A percentile compares a stretch with the other conserved stretches of the same genome.
Conservation (phyloP, 2,797 vertebrate genomes). For the Rhinoraja longicauda region DNA sequence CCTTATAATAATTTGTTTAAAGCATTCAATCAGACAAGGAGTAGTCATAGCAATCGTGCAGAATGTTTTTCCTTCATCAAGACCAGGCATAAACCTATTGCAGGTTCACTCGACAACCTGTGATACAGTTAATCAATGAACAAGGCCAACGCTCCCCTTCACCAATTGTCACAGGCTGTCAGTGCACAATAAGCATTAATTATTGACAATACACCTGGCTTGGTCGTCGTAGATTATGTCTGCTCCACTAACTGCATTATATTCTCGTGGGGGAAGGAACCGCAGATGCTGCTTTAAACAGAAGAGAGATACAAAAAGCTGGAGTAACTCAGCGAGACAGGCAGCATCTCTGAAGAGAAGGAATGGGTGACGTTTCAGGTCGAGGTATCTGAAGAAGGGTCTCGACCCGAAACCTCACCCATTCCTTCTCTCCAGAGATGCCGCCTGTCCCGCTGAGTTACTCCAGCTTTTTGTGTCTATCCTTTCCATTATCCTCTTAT, state of each 20-base stretch:
- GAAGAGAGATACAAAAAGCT: too few relatives aligned
- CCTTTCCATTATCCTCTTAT: not conserved
- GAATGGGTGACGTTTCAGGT: too few relatives aligned
- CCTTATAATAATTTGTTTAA: not conserved
- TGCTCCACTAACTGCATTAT: slow-evolving; percentile 47
- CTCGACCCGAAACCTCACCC: too few relatives aligned
- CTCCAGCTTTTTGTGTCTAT: too few relatives aligned
- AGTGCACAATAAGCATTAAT: slow-evolving; percentile 56
- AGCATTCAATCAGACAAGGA: not conserved
- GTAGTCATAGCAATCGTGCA: not conserved
- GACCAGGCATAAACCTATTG: slow-evolving; percentile 46
- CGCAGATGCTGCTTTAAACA: too few relatives aligned
- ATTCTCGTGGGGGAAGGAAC: too few relatives aligned
- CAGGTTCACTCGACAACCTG: slow-evolving; percentile 43
- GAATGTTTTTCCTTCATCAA: slow-evolving; percentile 46
- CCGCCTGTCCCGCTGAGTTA: too few relatives aligned
- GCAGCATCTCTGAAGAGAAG: too few relatives aligned
- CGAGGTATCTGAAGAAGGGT: too few relatives aligned
- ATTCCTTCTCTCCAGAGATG: too few relatives aligned
- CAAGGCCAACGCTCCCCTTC: slow-evolving; percentile 50
- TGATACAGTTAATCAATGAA: slow-evolving; percentile 44
- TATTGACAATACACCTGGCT: slow-evolving; percentile 59
- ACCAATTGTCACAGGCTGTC: slow-evolving; percentile 57
- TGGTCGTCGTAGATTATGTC: slow-evolving; percentile 51
- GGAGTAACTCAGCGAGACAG: too few relatives aligned